phyloP scores from a whole-genome alignment of 2,113 vertebrate genomes.

The Misgurnus mizolepis region DNA sequence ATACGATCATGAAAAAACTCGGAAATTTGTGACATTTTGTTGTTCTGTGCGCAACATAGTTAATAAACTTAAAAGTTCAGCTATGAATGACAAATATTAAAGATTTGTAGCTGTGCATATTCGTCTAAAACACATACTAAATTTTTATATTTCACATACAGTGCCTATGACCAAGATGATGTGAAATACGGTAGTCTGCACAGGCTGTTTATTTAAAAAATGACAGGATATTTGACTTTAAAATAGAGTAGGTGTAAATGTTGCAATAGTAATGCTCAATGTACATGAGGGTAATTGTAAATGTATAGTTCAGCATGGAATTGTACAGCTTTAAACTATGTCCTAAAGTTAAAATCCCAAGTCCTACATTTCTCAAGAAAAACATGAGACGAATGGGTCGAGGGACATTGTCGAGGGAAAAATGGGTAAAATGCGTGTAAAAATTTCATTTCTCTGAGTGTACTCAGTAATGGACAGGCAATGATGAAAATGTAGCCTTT shows the following conservation, averaged over 20 bases:
- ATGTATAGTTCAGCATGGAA: neutral
- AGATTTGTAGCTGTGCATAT: no score
- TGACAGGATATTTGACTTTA: no score
- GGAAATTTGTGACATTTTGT: no score
- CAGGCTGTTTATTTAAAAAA: no score
- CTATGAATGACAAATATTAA: no score
- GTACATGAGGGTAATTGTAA: neutral
- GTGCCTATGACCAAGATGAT: no score
- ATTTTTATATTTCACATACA: no score
- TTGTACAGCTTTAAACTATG: conserved; percentile 3
- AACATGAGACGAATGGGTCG: neutral
- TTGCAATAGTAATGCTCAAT: neutral
- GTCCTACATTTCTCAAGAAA: conserved; percentile 15
- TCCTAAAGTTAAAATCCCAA: neutral
- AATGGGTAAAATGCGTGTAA: neutral
- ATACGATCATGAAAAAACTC: no score
- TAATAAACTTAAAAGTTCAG: no score
- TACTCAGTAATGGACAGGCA: conserved; percentile 28
- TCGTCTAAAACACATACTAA: no score
- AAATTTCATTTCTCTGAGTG: conserved; percentile 9
- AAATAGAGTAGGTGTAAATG: neutral
- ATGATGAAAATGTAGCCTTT: conserved; percentile 36
- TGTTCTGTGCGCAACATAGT: no score
- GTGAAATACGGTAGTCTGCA: no score
- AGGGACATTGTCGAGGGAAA: neutral